Conservation (phyloP, 2,113 vertebrate species). For the Xerus inauris region DNA sequence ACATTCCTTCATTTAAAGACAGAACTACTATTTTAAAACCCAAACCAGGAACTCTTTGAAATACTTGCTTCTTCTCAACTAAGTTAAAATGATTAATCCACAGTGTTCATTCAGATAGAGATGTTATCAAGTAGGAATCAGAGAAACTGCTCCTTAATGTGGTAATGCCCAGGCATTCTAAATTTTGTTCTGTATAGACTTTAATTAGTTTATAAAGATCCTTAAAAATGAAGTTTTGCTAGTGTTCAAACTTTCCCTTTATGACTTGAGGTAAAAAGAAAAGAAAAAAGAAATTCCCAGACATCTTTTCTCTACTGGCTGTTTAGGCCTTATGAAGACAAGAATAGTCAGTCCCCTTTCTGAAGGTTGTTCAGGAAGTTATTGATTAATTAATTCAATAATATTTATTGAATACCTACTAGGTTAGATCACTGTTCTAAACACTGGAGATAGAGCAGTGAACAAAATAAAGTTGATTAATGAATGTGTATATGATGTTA, state of each 20-base stretch:
- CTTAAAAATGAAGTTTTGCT: neutral
- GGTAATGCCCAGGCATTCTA: neutral
- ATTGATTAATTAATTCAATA: constrained; percentile 32
- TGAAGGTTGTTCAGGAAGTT: neutral
- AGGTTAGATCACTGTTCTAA: neutral
- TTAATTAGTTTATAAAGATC: constrained; percentile 41
- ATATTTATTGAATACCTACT: constrained; percentile 35
- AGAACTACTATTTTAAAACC: constrained; percentile 45
- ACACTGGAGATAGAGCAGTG: neutral
- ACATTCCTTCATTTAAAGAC: neutral
- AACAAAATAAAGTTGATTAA: constrained; percentile 37
- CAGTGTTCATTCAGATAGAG: constrained; percentile 4
- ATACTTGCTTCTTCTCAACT: constrained; percentile 9
- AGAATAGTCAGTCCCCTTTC: neutral
- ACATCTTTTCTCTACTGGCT: neutral
- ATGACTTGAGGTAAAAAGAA: constrained; percentile 1
- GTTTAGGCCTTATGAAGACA: neutral
- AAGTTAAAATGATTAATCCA: constrained; percentile 48
- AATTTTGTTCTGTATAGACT: neutral
- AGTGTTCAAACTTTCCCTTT: constrained; percentile 2
- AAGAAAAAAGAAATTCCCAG: constrained; percentile 25
- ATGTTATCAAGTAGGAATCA: constrained; percentile 26
- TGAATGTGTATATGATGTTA: constrained; percentile 23
- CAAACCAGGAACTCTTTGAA: constrained; percentile 24
- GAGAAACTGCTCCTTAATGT: constrained; percentile 5